Conservation (phyloP, 2,888 invertebrate species). For the Gastracanthus pulcherrimus region DNA sequence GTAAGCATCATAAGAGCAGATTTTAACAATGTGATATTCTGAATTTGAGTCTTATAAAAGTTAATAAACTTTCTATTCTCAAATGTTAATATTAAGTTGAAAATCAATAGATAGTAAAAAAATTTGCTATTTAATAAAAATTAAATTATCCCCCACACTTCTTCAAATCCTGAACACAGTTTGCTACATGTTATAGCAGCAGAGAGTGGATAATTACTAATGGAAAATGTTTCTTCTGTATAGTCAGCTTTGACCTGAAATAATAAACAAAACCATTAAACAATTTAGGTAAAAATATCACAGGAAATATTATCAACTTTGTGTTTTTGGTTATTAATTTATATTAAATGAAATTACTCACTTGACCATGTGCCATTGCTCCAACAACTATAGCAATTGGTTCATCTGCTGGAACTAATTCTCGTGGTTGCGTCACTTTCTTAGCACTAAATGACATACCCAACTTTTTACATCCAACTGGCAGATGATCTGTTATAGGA, state of each 20-base stretch:
- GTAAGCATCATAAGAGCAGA: no score
- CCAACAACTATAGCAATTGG: slow-evolving; percentile 95
- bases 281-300: background rate
- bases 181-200: slow-evolving; percentile 98
- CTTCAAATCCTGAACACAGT: slow-evolving; percentile 95
- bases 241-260: slow-evolving; percentile 86
- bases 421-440: slow-evolving; percentile 83
- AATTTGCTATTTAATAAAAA: background rate
- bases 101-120: background rate
- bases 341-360: slow-evolving; percentile 74
- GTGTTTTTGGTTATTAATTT: background rate
- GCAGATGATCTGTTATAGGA: slow-evolving; percentile 95
- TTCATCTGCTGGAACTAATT: slow-evolving; percentile 88
- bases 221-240: slow-evolving; percentile 92
- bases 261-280: slow-evolving; percentile 20
- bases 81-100: background rate
- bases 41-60: no score
- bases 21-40: no score
- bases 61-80: no score
- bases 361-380: slow-evolving; percentile 98
- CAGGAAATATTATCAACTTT: background rate
- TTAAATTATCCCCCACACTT: slow-evolving; percentile 87
- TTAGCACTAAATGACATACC: slow-evolving; percentile 94
- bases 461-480: slow-evolving; percentile 94
- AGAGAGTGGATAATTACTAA: slow-evolving; percentile 97